Evolutionary conservation across 2,113 vertebrate genomes (phyloP), one percentile per base, ranked within the genome.

Genomic region (Eidolon helvum): DNA sequence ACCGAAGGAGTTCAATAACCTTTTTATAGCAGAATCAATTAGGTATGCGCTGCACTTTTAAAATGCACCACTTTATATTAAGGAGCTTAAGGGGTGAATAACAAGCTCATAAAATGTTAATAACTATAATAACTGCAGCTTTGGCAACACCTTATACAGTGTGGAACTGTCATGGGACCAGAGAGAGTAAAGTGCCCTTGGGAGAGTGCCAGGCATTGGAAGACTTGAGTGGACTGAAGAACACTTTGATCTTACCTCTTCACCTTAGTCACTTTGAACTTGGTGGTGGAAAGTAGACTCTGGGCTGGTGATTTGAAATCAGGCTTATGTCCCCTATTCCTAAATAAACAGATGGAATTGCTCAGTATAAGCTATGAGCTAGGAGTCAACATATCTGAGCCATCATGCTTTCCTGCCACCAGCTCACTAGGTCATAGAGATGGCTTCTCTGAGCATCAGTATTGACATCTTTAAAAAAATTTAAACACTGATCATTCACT

Each of bases 61-160:
- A 98, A 98, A 98, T 95, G 95, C 69, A 96, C 78, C 93, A 95
- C 97, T 98, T 98, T 95, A 92, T 98, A 97, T 98, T 98, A 98
- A 98, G 96, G 83, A 98, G 95, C 96, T 98, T 97, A 98, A 97
- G 93, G 95, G 98, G 97, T 98, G 98, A 98, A 98, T 99, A 98
- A 98, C 97, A 98, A 98, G 96, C 96, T 98, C 98, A 98, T 99
- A 98, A 99, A 98, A 98, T 97, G 96, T 97, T 98, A 99, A 98
- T 98, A 98, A 98, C 98, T 98, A 85, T 98, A 98, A 98, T 98
- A 98, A 98, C 97, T 97, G 59, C 97, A 97, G 93, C 93, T 98
- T 97, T 92, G 86, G 90, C 0, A 57, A 50, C 96, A 98, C 96
- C 97, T 98, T 98, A 98, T 98, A 98, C 97, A 91, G 90, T 90